These are phyloP conservation scores for Eudyptes chrysolophus DNA, from an alignment of 2,113 vertebrate species.

Conservation along the genomic window DNA sequence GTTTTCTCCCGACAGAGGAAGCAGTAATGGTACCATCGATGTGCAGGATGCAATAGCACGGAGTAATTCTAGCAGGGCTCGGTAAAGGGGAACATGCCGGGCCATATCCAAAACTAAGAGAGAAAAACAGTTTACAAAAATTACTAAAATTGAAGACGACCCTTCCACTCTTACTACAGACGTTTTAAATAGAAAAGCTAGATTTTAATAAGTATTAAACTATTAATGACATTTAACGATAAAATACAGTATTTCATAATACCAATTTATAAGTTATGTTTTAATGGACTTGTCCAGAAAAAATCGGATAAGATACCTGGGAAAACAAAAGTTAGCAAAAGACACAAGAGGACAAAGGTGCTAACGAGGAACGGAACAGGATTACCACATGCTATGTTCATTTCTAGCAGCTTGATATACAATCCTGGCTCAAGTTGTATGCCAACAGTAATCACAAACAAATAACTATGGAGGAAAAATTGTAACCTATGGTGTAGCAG, in stretches of 20 bases:
- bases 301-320: not conserved
- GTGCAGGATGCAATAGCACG: conserved; percentile 93
- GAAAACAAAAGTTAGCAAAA: not conserved
- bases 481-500: not conserved
- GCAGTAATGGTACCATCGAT: conserved; percentile 88
- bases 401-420: not conserved
- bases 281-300: not conserved
- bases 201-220: not conserved
- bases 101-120: conserved; percentile 94
- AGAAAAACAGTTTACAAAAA: not conserved
- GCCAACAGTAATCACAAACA: not conserved
- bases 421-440: not conserved
- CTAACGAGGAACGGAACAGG: not conserved
- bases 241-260: not conserved
- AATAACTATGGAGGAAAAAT: not conserved
- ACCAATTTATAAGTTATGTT: not conserved
- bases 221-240: not conserved
- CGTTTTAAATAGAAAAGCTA: not conserved
- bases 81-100: conserved; percentile 93
- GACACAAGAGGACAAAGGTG: not conserved
- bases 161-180: not conserved
- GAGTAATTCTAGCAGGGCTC: conserved; percentile 91
- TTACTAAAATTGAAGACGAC: not conserved
- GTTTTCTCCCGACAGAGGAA: conserved; percentile 87
- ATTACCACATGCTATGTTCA: not conserved